phyloP scores from a whole-genome alignment of 1,140 invertebrate genomes.

The Parasteatoda tepidariorum region DNA sequence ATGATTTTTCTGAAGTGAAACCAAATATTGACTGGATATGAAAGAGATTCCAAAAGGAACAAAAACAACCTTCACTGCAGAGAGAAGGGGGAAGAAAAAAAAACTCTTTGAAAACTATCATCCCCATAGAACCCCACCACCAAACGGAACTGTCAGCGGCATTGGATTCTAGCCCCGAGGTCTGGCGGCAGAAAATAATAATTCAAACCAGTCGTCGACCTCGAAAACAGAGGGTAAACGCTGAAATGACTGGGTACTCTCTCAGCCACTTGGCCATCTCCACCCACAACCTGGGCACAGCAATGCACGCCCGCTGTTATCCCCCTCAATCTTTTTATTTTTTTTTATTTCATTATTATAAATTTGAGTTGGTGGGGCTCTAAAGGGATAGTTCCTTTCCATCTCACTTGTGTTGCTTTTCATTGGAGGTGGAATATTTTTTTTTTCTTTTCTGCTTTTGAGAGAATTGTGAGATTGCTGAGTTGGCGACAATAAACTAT shows the following conservation, averaged over 20 bases:
- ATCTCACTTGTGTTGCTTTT: too few relatives aligned
- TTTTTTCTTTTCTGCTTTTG: not conserved
- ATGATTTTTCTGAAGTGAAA: too few relatives aligned
- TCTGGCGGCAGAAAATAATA: conserved; percentile 27
- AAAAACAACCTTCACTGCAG: too few relatives aligned
- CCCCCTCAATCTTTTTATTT: too few relatives aligned
- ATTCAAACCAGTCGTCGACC: conserved; percentile 53
- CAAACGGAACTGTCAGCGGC: not conserved
- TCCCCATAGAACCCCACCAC: not conserved
- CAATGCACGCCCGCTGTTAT: not conserved
- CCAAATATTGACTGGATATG: too few relatives aligned
- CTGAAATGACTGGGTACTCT: conserved; percentile 34
- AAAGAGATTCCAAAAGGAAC: too few relatives aligned
- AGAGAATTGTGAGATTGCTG: too few relatives aligned
- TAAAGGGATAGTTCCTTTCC: not conserved
- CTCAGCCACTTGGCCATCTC: conserved; percentile 40
- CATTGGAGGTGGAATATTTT: not conserved
- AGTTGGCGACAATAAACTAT: too few relatives aligned
- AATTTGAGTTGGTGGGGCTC: not conserved
- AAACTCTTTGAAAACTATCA: not conserved
- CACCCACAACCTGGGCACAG: conserved; percentile 38
- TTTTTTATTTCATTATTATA: not conserved
- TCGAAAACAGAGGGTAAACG: conserved; percentile 35
- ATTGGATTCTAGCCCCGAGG: not conserved
- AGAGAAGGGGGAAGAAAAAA: too few relatives aligned